phyloP scores from a whole-genome alignment of 2,888 invertebrate species.

The Laothoe populi region DNA sequence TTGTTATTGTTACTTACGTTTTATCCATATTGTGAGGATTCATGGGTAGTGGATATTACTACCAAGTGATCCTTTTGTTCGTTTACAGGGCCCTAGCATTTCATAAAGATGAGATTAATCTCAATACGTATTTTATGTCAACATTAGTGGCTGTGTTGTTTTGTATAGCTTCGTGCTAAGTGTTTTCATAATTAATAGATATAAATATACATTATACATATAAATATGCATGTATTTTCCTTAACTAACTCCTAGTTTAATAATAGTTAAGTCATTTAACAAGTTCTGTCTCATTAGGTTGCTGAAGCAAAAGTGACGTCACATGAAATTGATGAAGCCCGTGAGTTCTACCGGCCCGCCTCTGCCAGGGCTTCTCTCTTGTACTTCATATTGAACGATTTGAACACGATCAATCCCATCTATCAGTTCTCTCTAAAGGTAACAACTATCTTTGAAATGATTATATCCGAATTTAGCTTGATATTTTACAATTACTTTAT shows the following conservation, averaged over 20 bases:
- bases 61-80: too few species aligned
- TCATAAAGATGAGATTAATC: too few species aligned
- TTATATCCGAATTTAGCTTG: too few species aligned
- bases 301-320: constrained; percentile 97
- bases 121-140: too few species aligned
- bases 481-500: constrained; percentile 22
- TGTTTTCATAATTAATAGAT: neutral
- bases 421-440: constrained; percentile 98
- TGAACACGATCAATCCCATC: constrained; percentile 98
- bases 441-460: constrained; percentile 31
- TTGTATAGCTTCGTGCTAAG: neutral
- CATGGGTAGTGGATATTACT: too few species aligned
- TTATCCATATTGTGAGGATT: too few species aligned
- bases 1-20: too few species aligned
- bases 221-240: too few species aligned
- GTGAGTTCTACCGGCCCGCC: constrained; percentile 95
- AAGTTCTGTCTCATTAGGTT: constrained; percentile 71
- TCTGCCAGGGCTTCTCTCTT: constrained; percentile 96
- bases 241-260: neutral
- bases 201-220: too few species aligned
- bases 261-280: too few species aligned
- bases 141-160: too few species aligned
- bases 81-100: too few species aligned
- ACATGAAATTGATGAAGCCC: constrained; percentile 95
- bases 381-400: constrained; percentile 97